Conservation (phyloP, 2,113 vertebrate species). For the Pomatostomus ruficeps region DNA sequence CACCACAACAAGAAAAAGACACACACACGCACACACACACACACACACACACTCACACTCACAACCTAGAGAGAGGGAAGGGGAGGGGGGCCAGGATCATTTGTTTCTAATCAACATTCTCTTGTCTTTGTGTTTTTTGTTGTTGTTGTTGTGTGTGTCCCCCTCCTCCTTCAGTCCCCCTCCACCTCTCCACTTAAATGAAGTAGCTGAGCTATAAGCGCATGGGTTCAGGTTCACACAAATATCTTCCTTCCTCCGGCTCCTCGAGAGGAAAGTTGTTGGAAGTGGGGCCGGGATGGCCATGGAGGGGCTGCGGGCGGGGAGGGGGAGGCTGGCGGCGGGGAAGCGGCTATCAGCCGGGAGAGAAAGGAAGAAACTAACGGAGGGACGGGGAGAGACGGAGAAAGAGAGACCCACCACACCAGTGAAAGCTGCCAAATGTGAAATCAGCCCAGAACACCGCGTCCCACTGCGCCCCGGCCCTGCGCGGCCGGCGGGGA, state of each 20-base stretch:
- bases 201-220: constrained; percentile 11
- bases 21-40: not conserved
- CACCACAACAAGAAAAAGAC: constrained; percentile 71
- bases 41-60: constrained; percentile 30
- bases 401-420: constrained; percentile 3
- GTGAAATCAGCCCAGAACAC: constrained; percentile 21
- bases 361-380: constrained; percentile 8
- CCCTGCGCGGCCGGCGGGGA: not conserved
- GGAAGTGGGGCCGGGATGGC: constrained; percentile 47
- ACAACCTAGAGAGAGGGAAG: constrained; percentile 23
- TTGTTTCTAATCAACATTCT: constrained; percentile 68
- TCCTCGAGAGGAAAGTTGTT: constrained; percentile 67
- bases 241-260: constrained; percentile 27
- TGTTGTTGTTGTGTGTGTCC: not conserved
- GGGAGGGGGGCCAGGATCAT: not conserved
- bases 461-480: constrained; percentile 22
- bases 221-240: constrained; percentile 43
- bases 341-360: not conserved
- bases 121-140: constrained; percentile 63
- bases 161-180: not conserved
- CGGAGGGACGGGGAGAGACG: not conserved
- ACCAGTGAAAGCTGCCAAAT: constrained; percentile 8
- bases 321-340: not conserved
- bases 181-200: constrained; percentile 16
- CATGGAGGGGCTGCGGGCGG: not conserved